These are phyloP conservation scores for Diachasma alloeum DNA, from an alignment of 1,140 invertebrate genomes.

Conservation along the genomic window DNA sequence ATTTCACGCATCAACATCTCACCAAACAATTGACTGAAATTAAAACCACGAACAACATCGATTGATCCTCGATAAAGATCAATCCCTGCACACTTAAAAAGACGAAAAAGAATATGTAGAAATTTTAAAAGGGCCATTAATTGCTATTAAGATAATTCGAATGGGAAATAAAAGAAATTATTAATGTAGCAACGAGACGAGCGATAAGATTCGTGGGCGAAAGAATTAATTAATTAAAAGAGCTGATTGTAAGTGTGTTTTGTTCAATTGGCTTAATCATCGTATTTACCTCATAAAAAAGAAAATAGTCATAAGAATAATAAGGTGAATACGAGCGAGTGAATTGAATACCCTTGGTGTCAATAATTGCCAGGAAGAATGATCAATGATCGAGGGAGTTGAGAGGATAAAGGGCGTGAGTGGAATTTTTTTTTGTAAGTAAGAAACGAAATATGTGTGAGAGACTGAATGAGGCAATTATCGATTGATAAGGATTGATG, in stretches of 20 bases:
- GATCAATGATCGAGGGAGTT: not conserved
- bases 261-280: not conserved
- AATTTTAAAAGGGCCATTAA: constrained; percentile 62
- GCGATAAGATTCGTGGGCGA: not conserved
- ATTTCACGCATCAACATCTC: not conserved
- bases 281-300: not conserved
- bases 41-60: not conserved
- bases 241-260: not conserved
- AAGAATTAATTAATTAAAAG: not conserved
- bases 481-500: not conserved
- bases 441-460: not conserved
- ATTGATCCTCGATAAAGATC: not conserved
- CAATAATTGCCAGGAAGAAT: not conserved
- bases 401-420: not conserved
- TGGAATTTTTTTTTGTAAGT: not conserved
- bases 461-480: not conserved
- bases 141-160: constrained; percentile 51
- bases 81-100: not conserved
- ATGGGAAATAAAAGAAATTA: constrained; percentile 43
- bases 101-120: constrained; percentile 47
- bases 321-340: constrained; percentile 9
- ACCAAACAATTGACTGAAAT: not conserved
- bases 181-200: not conserved
- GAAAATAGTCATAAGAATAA: constrained; percentile 30
- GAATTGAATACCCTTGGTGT: not conserved